Conservation (phyloP, 2,113 vertebrate genomes). For the Chauna torquata region DNA sequence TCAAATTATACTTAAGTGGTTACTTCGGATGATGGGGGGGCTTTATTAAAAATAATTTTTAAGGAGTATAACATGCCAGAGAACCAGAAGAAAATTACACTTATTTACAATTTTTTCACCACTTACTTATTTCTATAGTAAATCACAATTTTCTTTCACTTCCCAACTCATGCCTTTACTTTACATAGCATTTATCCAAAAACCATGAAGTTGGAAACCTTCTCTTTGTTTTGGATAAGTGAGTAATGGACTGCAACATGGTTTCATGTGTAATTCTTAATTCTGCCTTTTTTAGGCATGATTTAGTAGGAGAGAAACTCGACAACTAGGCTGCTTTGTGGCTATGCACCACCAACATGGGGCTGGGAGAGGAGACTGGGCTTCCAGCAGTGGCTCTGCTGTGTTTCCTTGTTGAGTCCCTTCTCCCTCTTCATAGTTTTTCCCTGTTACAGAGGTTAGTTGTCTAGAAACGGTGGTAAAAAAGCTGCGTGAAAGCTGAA, state of each 20-base stretch:
- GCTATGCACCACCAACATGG: neutral
- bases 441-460: neutral
- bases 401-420: neutral
- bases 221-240: slow-evolving; percentile 7
- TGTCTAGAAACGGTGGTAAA: accelerated
- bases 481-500: neutral
- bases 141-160: neutral
- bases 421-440: neutral
- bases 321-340: neutral
- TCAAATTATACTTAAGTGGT: neutral
- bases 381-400: neutral
- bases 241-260: neutral
- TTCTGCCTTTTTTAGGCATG: neutral
- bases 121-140: neutral
- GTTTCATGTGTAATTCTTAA: neutral
- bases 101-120: neutral
- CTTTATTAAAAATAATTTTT: neutral
- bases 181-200: neutral
- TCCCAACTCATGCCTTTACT: neutral
- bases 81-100: neutral
- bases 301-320: neutral
- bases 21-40: neutral
- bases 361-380: neutral
- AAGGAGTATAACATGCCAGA: neutral
- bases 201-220: slow-evolving; percentile 2